Evolutionary conservation across 2,797 vertebrate species (phyloP), one percentile per base, ranked within the genome.

Genomic region (Onychomys torridus): DNA sequence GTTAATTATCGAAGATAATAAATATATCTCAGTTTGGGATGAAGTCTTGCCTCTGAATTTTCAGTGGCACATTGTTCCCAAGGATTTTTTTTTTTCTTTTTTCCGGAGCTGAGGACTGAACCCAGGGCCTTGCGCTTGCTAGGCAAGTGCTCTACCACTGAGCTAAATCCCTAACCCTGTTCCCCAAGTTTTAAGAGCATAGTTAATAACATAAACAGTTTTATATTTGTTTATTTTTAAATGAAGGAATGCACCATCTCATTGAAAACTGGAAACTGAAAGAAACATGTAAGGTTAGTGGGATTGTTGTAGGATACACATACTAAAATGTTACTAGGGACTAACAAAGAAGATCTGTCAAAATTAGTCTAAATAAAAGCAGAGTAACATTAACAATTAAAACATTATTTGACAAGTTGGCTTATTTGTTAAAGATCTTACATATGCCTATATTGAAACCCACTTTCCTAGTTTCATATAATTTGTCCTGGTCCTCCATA

Each of bases 1-100:
- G 12, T 55, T 96, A 97, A 89, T 78, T 83, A 63, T 76, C 82
- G 73, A 90, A 89, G 46, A 23, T 34, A 67, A 87, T 77, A 90
- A 91, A 76, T 89, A 52, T 34, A 79, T 8, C 13, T 93, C 5
- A 21, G 17, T 83, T 95, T 93, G 73, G 2, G 21, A 29, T 37
- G 43, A 23, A 90, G 46, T 69, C 5, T 5, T 43, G 14, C 19
- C 92, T 93, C 13, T 55, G 40, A 25, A 49, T 87, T 21, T 81
- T 52, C 61, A 65, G 46, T 76, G 17, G 37, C 77, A 82, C 57
- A 3, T 40, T 63, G 29, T 69, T 76, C 2, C 8, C 27, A n/a
- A n/a, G n/a, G n/a, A n/a, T n/a, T n/a, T n/a, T n/a, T n/a, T n/a
- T n/a, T n/a, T n/a, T n/a, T n/a, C n/a, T n/a, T n/a, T n/a, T n/a